Base-by-base conservation (phyloP, 2,888 invertebrate genomes). In the Celastrina argiolus region DNA sequence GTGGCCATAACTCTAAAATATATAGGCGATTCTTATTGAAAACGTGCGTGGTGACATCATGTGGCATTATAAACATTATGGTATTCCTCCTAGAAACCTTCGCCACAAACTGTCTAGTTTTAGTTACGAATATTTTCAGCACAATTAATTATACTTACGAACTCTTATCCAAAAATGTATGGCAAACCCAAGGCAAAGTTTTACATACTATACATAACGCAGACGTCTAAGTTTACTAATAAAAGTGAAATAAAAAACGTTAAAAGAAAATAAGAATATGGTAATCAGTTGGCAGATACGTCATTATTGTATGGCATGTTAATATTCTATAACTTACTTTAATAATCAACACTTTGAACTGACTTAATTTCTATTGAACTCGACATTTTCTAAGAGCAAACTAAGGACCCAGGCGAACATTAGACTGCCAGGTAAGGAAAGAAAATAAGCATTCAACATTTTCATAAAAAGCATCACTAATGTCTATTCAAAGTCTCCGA, bases 1-100 rank as follows among this genome's bases (percentile, higher is more conserved):
- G 78, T 81, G 80, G 80, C 81, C 75, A 84, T 88, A 88, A 87
- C 82, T 85, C 80, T 83, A 76, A 82, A 83, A 78, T 83, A 84
- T 85, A 87, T 85, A 87, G 84, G 83, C 84, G 74, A 84, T 85
- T 83, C 79, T 75, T 74, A 75, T 74, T 69, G 71, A 76, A 51
- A 75, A 75, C 77, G 80, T 84, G 82, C 82, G 82, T 85, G 74
- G 71, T 78, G 74, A 75, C 75, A 74, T 76, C 74, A 77, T 71
- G 72, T 68, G 70, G 70, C 70, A 70, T 69, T 69, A 56, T 63
- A 59, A 69, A 66, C 66, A 61, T 66, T 58, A 39, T 39, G 39
- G 31, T 34, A 8, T 36, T 36, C 34, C 16, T 18, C 6, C 31
- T 22, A 34, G n/a, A 56, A 39, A 36, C 45, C n/a, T 16, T 18